Evolutionary conservation across 2,113 vertebrate genomes (phyloP), one percentile per base, ranked within the genome.

Genomic region (Oplegnathus fasciatus): DNA sequence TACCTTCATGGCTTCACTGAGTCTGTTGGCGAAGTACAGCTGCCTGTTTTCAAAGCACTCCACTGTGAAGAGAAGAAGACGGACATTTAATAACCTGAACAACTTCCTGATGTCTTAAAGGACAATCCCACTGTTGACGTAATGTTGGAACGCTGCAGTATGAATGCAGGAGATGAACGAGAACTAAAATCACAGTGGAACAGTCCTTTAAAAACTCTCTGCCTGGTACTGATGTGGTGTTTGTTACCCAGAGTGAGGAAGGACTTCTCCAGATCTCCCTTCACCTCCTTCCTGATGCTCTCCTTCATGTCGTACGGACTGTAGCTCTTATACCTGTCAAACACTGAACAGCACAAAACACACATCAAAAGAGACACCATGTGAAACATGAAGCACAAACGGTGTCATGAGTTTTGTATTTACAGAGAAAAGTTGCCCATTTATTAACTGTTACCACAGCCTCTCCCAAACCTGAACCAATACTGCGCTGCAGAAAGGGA

Each of bases 1-100:
- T 96, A 99, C 98, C 98, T 99, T 99, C 97, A 99, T 98, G 64
- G 98, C 98, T 13, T 98, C 98, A 0, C 93, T 95, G 48, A 99
- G 96, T 78, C 96, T 97, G 92, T 96, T 97, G 5, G 97, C 98
- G 79, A 99, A 99, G 88, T 99, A 99, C 71, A 97, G 94, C 84
- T 98, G 97, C 84, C 95, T 97, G 96, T 98, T 99, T 92, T 99
- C 97, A 80, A 99, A 97, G 89, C 97, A 98, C 86, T 98, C 97
- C 18, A 99, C 98, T 99, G 95, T 44, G 69, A 24, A 86, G 44
- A 71, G 24, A 72, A 15, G 26, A 76, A 61, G 28, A 67, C 0
- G 2, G 14, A n/a, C 22, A 0, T n/a, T 0, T 26, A 61, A 18
- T 28, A 10, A 32, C 6, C 44, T 46, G 62, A 3, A 42, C 34